Evolutionary conservation across 2,888 invertebrate species (phyloP).

Genomic region (Melieria omissa): DNA sequence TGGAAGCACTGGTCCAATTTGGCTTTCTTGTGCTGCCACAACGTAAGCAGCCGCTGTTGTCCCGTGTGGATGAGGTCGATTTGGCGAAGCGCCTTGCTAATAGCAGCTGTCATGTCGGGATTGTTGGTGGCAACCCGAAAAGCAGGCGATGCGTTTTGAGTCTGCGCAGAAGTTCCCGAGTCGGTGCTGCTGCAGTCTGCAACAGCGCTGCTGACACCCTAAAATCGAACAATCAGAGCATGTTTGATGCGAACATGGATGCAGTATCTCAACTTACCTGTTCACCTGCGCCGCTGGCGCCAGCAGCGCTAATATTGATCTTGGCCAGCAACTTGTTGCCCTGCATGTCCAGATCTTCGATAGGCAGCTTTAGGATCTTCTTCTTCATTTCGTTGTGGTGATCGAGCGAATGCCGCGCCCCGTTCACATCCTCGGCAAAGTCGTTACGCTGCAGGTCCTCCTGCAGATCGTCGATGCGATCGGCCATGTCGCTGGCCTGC

Average conservation of each 20-base stretch:
- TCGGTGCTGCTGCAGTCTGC: slow-evolving; percentile 68
- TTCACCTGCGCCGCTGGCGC: slow-evolving; percentile 44
- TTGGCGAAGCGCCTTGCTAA: slow-evolving; percentile 81
- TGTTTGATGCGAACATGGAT: background rate
- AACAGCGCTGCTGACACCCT: slow-evolving; percentile 45
- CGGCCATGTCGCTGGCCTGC: slow-evolving; percentile 93
- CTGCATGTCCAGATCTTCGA: slow-evolving; percentile 92
- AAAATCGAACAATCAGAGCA: background rate
- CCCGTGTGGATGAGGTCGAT: slow-evolving; percentile 88
- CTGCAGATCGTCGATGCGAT: slow-evolving; percentile 91
- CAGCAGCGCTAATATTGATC: slow-evolving; percentile 54
- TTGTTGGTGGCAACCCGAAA: slow-evolving; percentile 57
- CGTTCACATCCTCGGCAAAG: slow-evolving; percentile 93
- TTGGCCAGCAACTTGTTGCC: slow-evolving; percentile 75
- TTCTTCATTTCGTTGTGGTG: slow-evolving; percentile 94
- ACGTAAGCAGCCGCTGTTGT: slow-evolving; percentile 89
- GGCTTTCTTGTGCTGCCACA: slow-evolving; percentile 95
- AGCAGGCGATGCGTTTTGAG: slow-evolving; percentile 69
- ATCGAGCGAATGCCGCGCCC: slow-evolving; percentile 91
- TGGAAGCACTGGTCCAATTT: slow-evolving; percentile 97
- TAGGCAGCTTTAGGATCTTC: slow-evolving; percentile 91
- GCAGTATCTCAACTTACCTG: slow-evolving; percentile 43
- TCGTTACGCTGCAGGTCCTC: slow-evolving; percentile 93
- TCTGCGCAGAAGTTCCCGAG: slow-evolving; percentile 67
- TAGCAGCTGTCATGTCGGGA: slow-evolving; percentile 69